Conservation (phyloP, 2,113 vertebrate species). For the Campylomormyrus numenius region DNA sequence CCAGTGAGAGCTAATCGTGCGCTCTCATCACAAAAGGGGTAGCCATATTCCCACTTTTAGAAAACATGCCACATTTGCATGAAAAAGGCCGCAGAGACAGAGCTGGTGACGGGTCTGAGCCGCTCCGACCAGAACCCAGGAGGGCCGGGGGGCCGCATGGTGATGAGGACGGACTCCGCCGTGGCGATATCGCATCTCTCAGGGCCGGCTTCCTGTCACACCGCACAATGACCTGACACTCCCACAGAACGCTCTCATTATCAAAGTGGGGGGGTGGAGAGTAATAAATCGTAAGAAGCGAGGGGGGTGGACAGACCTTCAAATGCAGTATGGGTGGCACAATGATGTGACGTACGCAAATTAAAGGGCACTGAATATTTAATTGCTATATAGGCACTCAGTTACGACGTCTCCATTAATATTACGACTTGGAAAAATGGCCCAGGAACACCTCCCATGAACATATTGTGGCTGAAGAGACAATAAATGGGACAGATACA, state of each 20-base stretch:
- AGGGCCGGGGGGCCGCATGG: slow-evolving; percentile 48
- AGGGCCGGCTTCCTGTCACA: slow-evolving; percentile 58
- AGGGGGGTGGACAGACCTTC: neutral
- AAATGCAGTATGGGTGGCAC: slow-evolving; percentile 22
- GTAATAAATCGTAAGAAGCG: neutral
- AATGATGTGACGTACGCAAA: slow-evolving; percentile 40
- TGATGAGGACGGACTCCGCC: slow-evolving; percentile 57
- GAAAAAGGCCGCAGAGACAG: slow-evolving; percentile 82
- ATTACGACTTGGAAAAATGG: neutral
- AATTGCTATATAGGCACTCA: slow-evolving; percentile 30
- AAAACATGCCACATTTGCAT: slow-evolving; percentile 86
- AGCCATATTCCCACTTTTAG: slow-evolving; percentile 66
- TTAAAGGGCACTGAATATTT: slow-evolving; percentile 58
- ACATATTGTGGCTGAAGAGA: neutral
- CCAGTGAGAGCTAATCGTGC: slow-evolving; percentile 67
- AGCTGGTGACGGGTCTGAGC: slow-evolving; percentile 31
- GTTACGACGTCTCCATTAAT: neutral
- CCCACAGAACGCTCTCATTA: slow-evolving; percentile 36
- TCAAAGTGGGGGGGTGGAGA: neutral
- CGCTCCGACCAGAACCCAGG: slow-evolving; percentile 54
- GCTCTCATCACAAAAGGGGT: slow-evolving; percentile 68
- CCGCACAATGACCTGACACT: slow-evolving; percentile 64
- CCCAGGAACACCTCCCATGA: neutral
- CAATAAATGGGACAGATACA: neutral
- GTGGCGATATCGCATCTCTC: slow-evolving; percentile 63